phyloP scores from a whole-genome alignment of 2,113 vertebrate genomes.

The Mugil cephalus region DNA sequence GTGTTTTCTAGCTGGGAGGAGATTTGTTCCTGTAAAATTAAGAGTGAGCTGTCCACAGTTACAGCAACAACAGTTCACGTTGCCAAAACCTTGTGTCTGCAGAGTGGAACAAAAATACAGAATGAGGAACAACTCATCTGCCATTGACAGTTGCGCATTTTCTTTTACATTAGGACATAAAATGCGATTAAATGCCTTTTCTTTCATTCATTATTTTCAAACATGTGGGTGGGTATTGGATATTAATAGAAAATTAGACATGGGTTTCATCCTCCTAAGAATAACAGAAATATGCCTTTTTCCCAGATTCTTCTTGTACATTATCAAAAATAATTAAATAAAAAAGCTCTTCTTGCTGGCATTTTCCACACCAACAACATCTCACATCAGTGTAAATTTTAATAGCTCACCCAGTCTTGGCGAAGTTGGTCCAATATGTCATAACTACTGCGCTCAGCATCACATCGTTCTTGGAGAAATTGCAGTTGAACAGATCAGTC shows the following conservation, averaged over 20 bases:
- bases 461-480: conserved; percentile 98
- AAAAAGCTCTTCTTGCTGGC: background rate
- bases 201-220: conserved; percentile 18
- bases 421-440: conserved; percentile 99
- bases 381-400: conserved; percentile 21
- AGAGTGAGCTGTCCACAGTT: conserved; percentile 49
- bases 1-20: conserved; percentile 37
- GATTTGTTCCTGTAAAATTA: conserved; percentile 60
- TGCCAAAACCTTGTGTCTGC: conserved; percentile 49
- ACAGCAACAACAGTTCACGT: conserved; percentile 26
- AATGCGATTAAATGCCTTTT: conserved; percentile 41
- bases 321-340: conserved; percentile 3
- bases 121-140: conserved; percentile 6
- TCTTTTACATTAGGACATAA: conserved; percentile 28
- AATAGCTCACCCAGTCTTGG: conserved; percentile 94
- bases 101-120: conserved; percentile 12
- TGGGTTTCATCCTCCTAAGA: conserved; percentile 6
- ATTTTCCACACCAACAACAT: conserved; percentile 19
- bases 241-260: conserved; percentile 50
- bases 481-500: conserved; percentile 95
- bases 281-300: conserved; percentile 24
- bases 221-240: conserved; percentile 33
- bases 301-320: conserved; percentile 15
- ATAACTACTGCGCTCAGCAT: conserved; percentile 98
- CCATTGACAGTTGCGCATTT: conserved; percentile 23